A percentile compares a stretch with the other conserved stretches of the same genome.
phyloP scores from a whole-genome alignment of 2,113 vertebrate genomes.

The Vulpes lagopus region DNA sequence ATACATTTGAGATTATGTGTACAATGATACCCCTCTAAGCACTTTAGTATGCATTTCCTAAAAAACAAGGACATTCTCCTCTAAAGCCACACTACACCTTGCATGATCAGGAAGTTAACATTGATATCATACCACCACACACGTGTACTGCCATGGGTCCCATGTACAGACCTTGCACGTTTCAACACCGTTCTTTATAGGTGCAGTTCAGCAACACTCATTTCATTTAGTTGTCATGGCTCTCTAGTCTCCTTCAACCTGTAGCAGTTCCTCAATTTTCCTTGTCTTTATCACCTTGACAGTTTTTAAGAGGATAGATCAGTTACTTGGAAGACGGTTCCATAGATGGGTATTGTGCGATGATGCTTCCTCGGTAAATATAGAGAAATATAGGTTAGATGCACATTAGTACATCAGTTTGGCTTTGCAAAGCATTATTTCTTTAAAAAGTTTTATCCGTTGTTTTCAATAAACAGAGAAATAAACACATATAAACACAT shows the following conservation, averaged over 20 bases:
- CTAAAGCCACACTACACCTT: not conserved
- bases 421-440: not conserved
- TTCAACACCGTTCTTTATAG: not conserved
- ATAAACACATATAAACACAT: not conserved
- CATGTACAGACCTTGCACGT: too few species aligned
- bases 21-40: not conserved
- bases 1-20: not conserved
- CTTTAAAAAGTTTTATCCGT: not conserved
- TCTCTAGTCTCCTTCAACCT: not conserved
- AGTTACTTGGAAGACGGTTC: not conserved
- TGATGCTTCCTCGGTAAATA: not conserved
- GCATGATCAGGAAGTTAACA: not conserved
- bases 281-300: not conserved
- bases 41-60: not conserved
- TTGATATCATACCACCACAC: not conserved
- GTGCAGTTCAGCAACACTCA: rapidly evolving
- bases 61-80: not conserved
- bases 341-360: not conserved
- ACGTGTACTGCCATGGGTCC: too few species aligned
- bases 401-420: not conserved
- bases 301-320: not conserved
- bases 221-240: not conserved
- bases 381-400: not conserved
- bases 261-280: not conserved
- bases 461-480: not conserved